Evolutionary conservation across 2,113 vertebrate species (phyloP).

Genomic region (Poecile atricapillus): DNA sequence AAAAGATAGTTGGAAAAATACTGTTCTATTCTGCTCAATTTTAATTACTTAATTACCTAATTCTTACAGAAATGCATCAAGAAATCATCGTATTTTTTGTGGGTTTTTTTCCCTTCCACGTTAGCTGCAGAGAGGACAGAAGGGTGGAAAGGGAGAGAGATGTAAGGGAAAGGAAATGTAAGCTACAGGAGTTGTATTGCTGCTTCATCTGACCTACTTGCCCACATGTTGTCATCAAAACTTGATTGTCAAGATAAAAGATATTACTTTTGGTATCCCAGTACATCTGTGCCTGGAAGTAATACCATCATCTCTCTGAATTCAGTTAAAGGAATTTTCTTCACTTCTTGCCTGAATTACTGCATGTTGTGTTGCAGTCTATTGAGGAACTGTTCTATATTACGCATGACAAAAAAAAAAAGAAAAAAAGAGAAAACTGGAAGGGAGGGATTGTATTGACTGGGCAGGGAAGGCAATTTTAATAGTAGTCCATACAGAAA

Average conservation of each 20-base stretch:
- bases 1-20: neutral
- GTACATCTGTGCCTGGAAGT: neutral
- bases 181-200: neutral
- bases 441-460: neutral
- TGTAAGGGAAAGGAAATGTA: neutral
- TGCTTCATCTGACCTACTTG: neutral
- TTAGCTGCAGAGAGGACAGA: neutral
- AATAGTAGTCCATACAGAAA: neutral
- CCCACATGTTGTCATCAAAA: neutral
- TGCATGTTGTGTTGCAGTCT: neutral
- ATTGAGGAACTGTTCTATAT: neutral
- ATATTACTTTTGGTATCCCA: neutral
- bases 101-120: fast-evolving
- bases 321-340: conserved; percentile 4
- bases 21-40: neutral
- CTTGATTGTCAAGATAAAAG: neutral
- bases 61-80: neutral
- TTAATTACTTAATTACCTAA: neutral
- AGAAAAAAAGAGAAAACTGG: neutral
- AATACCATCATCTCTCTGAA: neutral
- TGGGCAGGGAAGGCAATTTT: neutral
- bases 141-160: neutral
- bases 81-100: neutral
- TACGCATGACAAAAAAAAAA: neutral
- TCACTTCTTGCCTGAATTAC: neutral